Conservation (phyloP, 2,888 invertebrate species). For the Nebria brevicollis region DNA sequence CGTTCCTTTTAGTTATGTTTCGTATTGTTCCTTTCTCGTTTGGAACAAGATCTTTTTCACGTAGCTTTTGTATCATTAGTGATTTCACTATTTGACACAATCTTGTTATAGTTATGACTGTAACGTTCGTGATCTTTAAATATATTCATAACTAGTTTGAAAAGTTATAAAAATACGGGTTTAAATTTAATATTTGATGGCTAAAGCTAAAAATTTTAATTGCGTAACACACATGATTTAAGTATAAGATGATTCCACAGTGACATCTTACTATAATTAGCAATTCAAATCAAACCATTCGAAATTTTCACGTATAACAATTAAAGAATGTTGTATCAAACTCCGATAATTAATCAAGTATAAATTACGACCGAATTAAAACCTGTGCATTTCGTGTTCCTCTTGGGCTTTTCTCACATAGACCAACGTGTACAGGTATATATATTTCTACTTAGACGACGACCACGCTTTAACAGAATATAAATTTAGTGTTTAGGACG, state of each 20-base stretch:
- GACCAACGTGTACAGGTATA: not conserved
- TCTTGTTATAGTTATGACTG: not conserved
- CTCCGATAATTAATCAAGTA: constrained; percentile 36
- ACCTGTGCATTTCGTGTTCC: constrained; percentile 11
- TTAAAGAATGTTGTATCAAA: not conserved
- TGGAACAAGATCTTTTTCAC: not conserved
- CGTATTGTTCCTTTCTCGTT: constrained; percentile 3
- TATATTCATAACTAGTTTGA: not conserved
- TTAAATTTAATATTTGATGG: too few relatives aligned
- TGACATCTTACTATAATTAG: not conserved
- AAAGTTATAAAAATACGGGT: too few relatives aligned
- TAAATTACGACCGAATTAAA: constrained; percentile 22
- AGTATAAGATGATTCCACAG: too few relatives aligned
- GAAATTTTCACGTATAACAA: constrained; percentile 4
- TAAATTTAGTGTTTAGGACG: constrained; percentile 41
- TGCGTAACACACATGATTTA: too few relatives aligned
- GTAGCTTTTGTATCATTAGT: constrained; percentile 5
- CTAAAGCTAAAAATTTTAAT: too few relatives aligned
- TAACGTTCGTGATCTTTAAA: not conserved
- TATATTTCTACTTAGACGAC: constrained; percentile 22
- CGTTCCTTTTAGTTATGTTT: not conserved
- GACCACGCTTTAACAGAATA: constrained; percentile 43
- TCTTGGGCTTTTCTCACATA: not conserved
- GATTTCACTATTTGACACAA: constrained; percentile 20
- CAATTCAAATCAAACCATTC: constrained; percentile 12